These are phyloP conservation scores for Lycodopsis pacificus DNA, from an alignment of 2,797 vertebrate genomes.

Conservation along the genomic window DNA sequence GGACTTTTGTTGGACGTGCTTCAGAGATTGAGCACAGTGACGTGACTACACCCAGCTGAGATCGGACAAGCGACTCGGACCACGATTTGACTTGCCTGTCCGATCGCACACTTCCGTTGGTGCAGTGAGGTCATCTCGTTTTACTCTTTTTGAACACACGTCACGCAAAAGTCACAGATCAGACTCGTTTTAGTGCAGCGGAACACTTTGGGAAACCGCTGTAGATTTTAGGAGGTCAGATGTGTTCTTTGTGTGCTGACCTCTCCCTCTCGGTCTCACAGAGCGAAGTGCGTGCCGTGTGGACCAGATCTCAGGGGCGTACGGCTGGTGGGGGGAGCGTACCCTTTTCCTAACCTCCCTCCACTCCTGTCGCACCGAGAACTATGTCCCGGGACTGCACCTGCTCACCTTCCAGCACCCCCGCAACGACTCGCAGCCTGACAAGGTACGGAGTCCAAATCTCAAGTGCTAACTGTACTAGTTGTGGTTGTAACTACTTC, in stretches of 20 bases:
- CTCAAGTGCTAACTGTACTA: slow-evolving; percentile 59
- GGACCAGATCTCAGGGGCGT: slow-evolving; percentile 94
- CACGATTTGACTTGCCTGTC: slow-evolving; percentile 50
- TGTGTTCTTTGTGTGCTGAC: slow-evolving; percentile 78
- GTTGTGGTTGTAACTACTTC: slow-evolving; percentile 65
- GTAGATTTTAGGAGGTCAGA: slow-evolving; percentile 73
- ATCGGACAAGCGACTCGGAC: slow-evolving; percentile 60
- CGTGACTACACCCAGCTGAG: slow-evolving; percentile 48
- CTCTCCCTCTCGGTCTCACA: slow-evolving; percentile 84
- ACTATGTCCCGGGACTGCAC: slow-evolving; percentile 95
- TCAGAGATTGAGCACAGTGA: slow-evolving; percentile 56
- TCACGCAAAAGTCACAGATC: slow-evolving; percentile 53
- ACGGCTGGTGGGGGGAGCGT: slow-evolving; percentile 95
- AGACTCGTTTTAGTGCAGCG: slow-evolving; percentile 54
- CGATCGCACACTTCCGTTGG: slow-evolving; percentile 20
- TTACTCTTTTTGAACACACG: slow-evolving; percentile 53
- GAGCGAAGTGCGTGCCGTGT: slow-evolving; percentile 91
- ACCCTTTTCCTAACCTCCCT: slow-evolving; percentile 92
- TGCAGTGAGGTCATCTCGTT: slow-evolving; percentile 56
- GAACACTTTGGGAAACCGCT: slow-evolving; percentile 55
- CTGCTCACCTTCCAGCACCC: slow-evolving; percentile 95
- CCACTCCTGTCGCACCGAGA: slow-evolving; percentile 90
- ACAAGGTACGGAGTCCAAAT: slow-evolving; percentile 89
- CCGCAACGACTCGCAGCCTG: slow-evolving; percentile 93
- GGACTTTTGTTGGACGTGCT: slow-evolving; percentile 59